Evolutionary conservation across 2,797 vertebrate genomes (phyloP).

Genomic region (Eurystomus glaucurus): DNA sequence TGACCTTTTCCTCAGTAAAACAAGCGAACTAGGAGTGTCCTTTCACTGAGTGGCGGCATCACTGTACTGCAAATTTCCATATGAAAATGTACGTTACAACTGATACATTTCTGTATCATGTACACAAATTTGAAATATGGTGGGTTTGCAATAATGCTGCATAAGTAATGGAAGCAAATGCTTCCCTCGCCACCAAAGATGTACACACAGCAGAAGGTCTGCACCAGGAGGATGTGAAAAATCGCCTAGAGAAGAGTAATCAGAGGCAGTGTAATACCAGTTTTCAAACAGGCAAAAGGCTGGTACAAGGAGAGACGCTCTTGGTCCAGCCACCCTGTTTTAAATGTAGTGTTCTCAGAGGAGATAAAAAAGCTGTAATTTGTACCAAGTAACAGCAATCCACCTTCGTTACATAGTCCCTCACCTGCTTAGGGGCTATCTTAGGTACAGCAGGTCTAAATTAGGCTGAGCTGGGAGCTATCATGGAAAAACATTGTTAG

Average conservation of each 20-base stretch:
- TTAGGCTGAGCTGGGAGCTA: not conserved
- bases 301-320: not conserved
- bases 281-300: not conserved
- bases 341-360: not conserved
- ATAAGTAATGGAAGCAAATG: not conserved
- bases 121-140: not conserved
- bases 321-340: not conserved
- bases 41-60: not conserved
- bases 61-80: not conserved
- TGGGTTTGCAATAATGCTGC: not conserved
- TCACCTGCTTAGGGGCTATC: not conserved
- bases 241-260: not conserved
- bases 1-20: not conserved
- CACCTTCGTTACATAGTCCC: not conserved
- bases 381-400: not conserved
- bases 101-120: not conserved
- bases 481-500: not conserved
- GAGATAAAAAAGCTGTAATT: not conserved
- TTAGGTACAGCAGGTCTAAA: not conserved
- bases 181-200: not conserved
- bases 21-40: not conserved
- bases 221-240: not conserved
- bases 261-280: not conserved
- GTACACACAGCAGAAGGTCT: not conserved
- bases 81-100: not conserved